These are phyloP conservation scores for Podotricha telesiphe DNA, from an alignment of 2,888 invertebrate species.

Conservation along the genomic window DNA sequence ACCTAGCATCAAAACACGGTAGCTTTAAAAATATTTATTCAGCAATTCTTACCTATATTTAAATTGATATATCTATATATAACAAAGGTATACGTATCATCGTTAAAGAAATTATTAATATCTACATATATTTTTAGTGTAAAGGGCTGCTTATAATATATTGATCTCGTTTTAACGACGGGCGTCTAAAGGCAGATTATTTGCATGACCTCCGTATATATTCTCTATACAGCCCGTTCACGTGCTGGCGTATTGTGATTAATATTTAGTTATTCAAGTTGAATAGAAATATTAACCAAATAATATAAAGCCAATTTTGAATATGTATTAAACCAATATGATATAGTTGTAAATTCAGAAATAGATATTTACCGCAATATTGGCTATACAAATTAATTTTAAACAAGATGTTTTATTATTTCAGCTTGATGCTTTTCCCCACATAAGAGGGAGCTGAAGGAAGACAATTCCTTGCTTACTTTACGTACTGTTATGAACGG, in stretches of 20 bases:
- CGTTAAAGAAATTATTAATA: slow-evolving; percentile 8
- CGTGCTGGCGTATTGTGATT: background rate
- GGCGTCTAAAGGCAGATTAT: slow-evolving; percentile 7
- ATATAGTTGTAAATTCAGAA: too few relatives aligned
- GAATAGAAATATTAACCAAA: background rate
- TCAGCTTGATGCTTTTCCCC: too few relatives aligned
- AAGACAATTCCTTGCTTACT: too few relatives aligned
- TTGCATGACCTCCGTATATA: background rate
- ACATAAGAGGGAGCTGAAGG: too few relatives aligned
- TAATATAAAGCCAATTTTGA: background rate
- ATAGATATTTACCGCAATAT: too few relatives aligned
- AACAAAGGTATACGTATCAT: background rate
- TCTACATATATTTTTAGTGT: slow-evolving; percentile 9
- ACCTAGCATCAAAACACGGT: too few relatives aligned
- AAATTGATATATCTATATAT: background rate
- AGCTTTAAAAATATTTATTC: background rate
- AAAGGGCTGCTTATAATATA: slow-evolving; percentile 13
- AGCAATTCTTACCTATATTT: background rate
- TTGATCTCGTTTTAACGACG: slow-evolving; percentile 15
- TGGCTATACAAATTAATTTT: too few relatives aligned
- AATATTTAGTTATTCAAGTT: slow-evolving; percentile 6
- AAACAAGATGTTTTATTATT: too few relatives aligned
- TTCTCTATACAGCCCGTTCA: background rate
- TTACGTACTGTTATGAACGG: too few relatives aligned
- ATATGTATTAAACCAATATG: background rate